Conservation (phyloP, 2,888 invertebrate species). For the Lasioglossum calceatum region DNA sequence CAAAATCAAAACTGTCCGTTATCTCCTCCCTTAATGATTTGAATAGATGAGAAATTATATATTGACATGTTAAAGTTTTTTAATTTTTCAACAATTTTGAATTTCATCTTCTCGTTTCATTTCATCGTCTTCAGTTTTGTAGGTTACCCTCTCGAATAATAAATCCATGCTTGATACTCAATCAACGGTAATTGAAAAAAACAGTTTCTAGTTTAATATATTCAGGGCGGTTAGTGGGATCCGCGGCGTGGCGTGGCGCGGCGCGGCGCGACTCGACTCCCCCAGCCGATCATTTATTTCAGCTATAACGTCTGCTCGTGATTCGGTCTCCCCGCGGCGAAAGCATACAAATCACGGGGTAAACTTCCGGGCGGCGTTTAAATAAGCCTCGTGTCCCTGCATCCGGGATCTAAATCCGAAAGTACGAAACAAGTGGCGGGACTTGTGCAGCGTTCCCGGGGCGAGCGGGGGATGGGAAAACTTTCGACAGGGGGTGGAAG, state of each 20-base stretch:
- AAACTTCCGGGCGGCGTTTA: conserved; percentile 64
- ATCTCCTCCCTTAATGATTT: too few species aligned
- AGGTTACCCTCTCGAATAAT: too few species aligned
- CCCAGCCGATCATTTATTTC: conserved; percentile 49
- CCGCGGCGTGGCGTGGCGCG: not conserved
- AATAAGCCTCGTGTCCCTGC: conserved; percentile 58
- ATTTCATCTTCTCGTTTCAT: too few species aligned
- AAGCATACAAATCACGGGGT: conserved; percentile 65
- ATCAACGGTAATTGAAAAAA: too few species aligned
- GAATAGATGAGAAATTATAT: too few species aligned
- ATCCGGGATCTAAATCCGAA: conserved; percentile 58
- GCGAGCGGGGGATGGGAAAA: conserved; percentile 41
- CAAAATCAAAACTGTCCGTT: too few species aligned
- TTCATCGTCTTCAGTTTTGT: too few species aligned
- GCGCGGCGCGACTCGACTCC: conserved; percentile 26
- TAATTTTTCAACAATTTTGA: too few species aligned
- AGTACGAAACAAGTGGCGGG: conserved; percentile 69
- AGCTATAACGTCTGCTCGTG: conserved; percentile 13
- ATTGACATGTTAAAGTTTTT: too few species aligned
- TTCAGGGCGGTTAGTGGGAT: not conserved
- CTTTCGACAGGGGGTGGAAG: conserved; percentile 54
- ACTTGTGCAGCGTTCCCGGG: conserved; percentile 46
- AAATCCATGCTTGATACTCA: too few species aligned
- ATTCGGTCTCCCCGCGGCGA: conserved; percentile 56
- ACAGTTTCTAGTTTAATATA: too few species aligned